Percentiles rank a stretch among this genome's conserved stretches.
Evolutionary conservation across 1,140 invertebrate genomes (phyloP).

Genomic region (Leptopilina clavipes): DNA sequence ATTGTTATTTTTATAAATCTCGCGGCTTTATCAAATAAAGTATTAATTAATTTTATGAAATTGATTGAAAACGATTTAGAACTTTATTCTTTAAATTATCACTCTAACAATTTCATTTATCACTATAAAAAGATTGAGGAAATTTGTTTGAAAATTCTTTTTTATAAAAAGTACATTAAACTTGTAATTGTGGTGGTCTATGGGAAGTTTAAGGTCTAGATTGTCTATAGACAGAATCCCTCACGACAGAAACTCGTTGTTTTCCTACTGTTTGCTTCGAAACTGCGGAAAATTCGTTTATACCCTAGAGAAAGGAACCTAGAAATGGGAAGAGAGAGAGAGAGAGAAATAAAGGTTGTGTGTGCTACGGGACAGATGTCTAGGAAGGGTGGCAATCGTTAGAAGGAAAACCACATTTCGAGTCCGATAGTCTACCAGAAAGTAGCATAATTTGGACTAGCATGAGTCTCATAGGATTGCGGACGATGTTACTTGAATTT

Average conservation of each 20-base stretch:
- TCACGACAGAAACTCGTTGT: slow-evolving; percentile 18
- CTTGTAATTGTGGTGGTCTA: not conserved
- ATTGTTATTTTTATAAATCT: too few relatives aligned
- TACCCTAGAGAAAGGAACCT: slow-evolving; percentile 34
- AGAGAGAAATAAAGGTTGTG: slow-evolving; percentile 31
- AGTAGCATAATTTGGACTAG: slow-evolving; percentile 51
- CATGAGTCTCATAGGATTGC: slow-evolving; percentile 51
- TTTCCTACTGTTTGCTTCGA: slow-evolving; percentile 40
- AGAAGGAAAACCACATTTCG: slow-evolving; percentile 41
- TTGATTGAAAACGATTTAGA: too few relatives aligned
- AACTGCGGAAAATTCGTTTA: slow-evolving; percentile 19
- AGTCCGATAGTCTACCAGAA: slow-evolving; percentile 47
- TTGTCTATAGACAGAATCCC: slow-evolving; percentile 26
- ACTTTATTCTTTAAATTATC: too few relatives aligned
- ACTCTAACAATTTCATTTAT: too few relatives aligned
- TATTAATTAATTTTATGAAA: too few relatives aligned
- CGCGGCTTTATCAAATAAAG: too few relatives aligned
- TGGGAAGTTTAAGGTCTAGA: not conserved
- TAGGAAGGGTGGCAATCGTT: slow-evolving; percentile 35
- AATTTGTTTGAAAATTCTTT: not conserved
- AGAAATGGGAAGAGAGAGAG: slow-evolving; percentile 22
- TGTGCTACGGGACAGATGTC: slow-evolving; percentile 20
- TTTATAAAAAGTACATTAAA: not conserved
- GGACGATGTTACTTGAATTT: slow-evolving; percentile 44
- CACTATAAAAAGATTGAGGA: too few relatives aligned